phyloP scores from a whole-genome alignment of 2,888 invertebrate genomes.

The Bombylius major region DNA sequence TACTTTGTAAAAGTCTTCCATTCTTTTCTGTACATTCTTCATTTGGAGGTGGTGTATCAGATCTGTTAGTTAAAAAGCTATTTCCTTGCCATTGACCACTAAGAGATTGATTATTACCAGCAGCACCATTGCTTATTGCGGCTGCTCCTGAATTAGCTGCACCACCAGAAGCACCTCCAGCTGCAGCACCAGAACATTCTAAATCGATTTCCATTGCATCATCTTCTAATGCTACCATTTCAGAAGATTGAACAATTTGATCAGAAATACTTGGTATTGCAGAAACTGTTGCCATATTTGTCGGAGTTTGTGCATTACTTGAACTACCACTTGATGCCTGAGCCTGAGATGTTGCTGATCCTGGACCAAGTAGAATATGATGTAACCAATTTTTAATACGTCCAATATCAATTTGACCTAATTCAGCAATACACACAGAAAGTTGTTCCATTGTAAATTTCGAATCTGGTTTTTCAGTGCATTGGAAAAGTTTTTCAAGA shows the following conservation, averaged over 20 bases:
- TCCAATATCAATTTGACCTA: conserved; percentile 50
- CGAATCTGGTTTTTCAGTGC: conserved; percentile 48
- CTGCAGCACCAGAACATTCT: conserved; percentile 29
- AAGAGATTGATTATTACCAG: conserved; percentile 17
- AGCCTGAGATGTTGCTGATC: conserved; percentile 25
- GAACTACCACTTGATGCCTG: conserved; percentile 36
- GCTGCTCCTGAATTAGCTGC: conserved; percentile 26
- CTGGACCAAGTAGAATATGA: conserved; percentile 51
- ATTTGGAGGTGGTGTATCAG: conserved; percentile 30
- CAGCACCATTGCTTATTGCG: conserved; percentile 11
- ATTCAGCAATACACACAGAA: conserved; percentile 51
- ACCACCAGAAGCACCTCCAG: conserved; percentile 25
- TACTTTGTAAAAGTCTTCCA: conserved; percentile 52
- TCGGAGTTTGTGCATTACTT: conserved; percentile 41
- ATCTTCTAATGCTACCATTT: conserved; percentile 21
- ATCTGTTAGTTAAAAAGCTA: conserved; percentile 39
- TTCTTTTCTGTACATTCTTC: conserved; percentile 46
- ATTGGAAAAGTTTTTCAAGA: conserved; percentile 59
- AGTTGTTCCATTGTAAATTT: conserved; percentile 51
- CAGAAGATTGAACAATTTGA: conserved; percentile 28
- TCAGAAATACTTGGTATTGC: conserved; percentile 35
- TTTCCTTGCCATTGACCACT: conserved; percentile 30
- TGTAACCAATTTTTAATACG: conserved; percentile 52
- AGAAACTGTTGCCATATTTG: conserved; percentile 37
- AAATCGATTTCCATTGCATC: conserved; percentile 37